A percentile compares a stretch with the other conserved stretches of the same genome.
Evolutionary conservation across 1,140 invertebrate species (phyloP).

Genomic region (Brevipalpus yothersi): DNA sequence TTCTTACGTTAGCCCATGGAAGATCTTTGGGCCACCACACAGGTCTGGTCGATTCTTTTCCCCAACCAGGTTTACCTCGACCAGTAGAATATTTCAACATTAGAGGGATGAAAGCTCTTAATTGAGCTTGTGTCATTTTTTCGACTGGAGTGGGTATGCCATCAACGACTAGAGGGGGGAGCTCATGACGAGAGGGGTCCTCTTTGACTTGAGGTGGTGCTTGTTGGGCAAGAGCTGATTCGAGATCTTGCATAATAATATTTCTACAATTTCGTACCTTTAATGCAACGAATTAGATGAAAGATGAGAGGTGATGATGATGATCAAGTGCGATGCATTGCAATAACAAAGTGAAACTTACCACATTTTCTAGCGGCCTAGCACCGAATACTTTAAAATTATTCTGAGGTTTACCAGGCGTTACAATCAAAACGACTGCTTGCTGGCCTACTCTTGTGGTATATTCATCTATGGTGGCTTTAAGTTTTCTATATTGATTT

Average conservation of each 20-base stretch:
- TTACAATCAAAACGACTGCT: conserved; percentile 79
- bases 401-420: conserved; percentile 82
- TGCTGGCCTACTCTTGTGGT: conserved; percentile 90
- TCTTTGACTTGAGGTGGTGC: conserved; percentile 73
- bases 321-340: not conserved
- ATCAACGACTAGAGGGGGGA: conserved; percentile 84
- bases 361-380: conserved; percentile 84
- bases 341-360: conserved; percentile 18
- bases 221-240: conserved; percentile 70
- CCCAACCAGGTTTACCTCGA: conserved; percentile 89
- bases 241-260: conserved; percentile 81
- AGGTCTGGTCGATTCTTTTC: conserved; percentile 72
- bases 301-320: not conserved
- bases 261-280: conserved; percentile 55
- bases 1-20: conserved; percentile 89
- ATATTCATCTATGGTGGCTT: conserved; percentile 73
- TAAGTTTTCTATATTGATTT: conserved; percentile 35
- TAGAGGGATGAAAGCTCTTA: conserved; percentile 82
- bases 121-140: conserved; percentile 94
- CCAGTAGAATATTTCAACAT: conserved; percentile 96
- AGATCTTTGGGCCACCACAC: conserved; percentile 93
- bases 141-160: conserved; percentile 89
- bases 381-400: conserved; percentile 87
- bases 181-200: conserved; percentile 71
- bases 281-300: conserved; percentile 6